Conservation (phyloP, 2,113 vertebrate genomes). For the Trochalopteron elliotii region DNA sequence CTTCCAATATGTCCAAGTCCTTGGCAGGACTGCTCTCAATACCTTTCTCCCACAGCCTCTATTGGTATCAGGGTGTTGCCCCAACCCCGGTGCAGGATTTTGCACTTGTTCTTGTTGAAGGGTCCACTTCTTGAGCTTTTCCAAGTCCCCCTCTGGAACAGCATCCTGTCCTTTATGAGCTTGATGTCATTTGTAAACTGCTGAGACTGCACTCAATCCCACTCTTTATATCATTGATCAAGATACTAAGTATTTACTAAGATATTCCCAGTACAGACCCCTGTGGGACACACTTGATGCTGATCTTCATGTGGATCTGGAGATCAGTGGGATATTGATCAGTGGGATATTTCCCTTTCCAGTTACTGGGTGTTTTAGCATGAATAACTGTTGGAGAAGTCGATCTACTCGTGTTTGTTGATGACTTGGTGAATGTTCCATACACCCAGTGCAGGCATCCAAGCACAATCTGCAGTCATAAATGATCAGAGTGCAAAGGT, state of each 20-base stretch:
- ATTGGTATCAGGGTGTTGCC: accelerated
- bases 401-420: background rate
- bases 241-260: background rate
- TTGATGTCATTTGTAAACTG: background rate
- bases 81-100: accelerated
- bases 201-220: background rate
- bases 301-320: background rate
- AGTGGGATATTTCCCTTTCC: background rate
- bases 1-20: background rate
- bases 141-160: accelerated
- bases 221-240: background rate
- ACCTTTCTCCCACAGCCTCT: background rate
- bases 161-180: background rate
- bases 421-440: background rate
- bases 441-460: background rate
- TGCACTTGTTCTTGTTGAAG: background rate
- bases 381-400: background rate
- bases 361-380: background rate
- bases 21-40: background rate
- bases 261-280: background rate
- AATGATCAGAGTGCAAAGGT: background rate
- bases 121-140: accelerated
- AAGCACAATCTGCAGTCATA: background rate
- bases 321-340: background rate
- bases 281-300: accelerated